These are phyloP conservation scores for Gari tellinella DNA, from an alignment of 2,888 invertebrate species.

Conservation along the genomic window DNA sequence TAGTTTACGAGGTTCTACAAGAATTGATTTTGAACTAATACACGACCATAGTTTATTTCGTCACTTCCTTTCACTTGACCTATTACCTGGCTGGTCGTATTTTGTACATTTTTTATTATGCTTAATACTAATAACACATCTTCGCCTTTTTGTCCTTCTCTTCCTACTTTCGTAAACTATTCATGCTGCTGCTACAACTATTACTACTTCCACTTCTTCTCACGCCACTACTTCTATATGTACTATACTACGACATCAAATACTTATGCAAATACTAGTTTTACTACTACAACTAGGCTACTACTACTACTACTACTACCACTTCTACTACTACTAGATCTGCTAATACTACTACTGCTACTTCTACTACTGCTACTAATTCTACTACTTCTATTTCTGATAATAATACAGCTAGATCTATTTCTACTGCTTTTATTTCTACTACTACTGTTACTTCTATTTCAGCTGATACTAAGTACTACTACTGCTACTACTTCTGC, in stretches of 20 bases:
- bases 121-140: too few species aligned
- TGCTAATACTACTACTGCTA: conserved; percentile 7
- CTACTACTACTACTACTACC: conserved; percentile 13
- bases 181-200: background rate
- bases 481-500: conserved; percentile 5
- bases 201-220: background rate
- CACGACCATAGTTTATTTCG: too few species aligned
- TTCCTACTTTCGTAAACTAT: too few species aligned
- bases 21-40: too few species aligned
- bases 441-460: conserved; percentile 4
- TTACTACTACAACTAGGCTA: background rate
- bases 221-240: background rate
- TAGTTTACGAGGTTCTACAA: too few species aligned
- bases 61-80: too few species aligned
- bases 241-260: background rate
- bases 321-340: conserved; percentile 5
- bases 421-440: conserved; percentile 1
- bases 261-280: too few species aligned
- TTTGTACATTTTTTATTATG: too few species aligned
- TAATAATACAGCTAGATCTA: background rate
- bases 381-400: background rate
- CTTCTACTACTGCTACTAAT: conserved; percentile 9
- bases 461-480: conserved; percentile 4
- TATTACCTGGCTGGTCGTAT: too few species aligned
- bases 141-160: too few species aligned